Evolutionary conservation across 2,888 invertebrate species (phyloP).

Genomic region (Euplagia quadripunctaria): DNA sequence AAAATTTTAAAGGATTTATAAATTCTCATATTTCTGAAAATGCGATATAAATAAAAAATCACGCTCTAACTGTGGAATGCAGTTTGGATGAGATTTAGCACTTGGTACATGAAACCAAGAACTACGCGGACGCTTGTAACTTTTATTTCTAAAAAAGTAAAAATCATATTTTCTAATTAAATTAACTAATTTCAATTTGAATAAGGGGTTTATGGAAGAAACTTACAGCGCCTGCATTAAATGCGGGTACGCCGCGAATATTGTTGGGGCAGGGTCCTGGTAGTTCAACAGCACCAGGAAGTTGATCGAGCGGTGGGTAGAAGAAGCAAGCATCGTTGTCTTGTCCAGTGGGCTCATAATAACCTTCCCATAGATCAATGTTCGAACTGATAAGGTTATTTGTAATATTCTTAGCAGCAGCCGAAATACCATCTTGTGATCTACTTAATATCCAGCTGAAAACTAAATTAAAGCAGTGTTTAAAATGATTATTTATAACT

Average conservation of each 20-base stretch:
- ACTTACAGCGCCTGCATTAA: conserved; percentile 65
- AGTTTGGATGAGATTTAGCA: too few species aligned
- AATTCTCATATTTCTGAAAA: too few species aligned
- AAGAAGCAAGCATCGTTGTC: conserved; percentile 72
- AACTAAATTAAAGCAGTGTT: conserved; percentile 55
- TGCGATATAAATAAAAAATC: too few species aligned
- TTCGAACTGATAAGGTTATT: conserved; percentile 58
- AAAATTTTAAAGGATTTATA: too few species aligned
- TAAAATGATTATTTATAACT: neutral
- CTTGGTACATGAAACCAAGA: too few species aligned
- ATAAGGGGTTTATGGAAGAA: neutral
- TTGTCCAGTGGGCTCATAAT: conserved; percentile 68
- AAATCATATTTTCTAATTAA: too few species aligned
- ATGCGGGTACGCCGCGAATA: conserved; percentile 66
- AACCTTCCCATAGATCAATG: conserved; percentile 65
- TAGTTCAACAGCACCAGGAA: conserved; percentile 62
- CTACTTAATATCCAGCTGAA: conserved; percentile 79
- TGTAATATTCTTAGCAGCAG: conserved; percentile 55
- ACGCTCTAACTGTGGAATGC: too few species aligned
- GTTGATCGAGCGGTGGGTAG: conserved; percentile 67
- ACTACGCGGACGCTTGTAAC: too few species aligned
- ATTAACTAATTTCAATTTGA: neutral
- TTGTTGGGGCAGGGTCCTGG: conserved; percentile 65
- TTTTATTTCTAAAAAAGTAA: too few species aligned
- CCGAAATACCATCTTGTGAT: conserved; percentile 60